Percentiles rank a stretch among this genome's conserved stretches.
phyloP scores from a whole-genome alignment of 2,113 vertebrate species.

The Bambusicola thoracicus region DNA sequence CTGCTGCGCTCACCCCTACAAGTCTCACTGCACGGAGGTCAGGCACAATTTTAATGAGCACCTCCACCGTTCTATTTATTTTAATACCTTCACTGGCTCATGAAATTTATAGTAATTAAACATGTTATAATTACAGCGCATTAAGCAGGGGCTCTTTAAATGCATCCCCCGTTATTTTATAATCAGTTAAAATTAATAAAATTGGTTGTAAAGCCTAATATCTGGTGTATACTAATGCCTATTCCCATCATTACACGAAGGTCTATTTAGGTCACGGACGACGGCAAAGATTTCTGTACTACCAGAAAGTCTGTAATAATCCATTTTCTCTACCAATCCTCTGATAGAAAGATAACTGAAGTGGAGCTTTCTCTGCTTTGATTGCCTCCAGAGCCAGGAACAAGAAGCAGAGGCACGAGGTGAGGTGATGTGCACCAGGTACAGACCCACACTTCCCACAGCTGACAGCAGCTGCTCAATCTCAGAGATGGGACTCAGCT shows the following conservation, averaged over 20 bases:
- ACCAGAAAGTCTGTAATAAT: constrained; percentile 10
- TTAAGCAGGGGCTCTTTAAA: constrained; percentile 58
- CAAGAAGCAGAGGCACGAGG: not conserved
- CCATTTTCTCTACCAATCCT: constrained; percentile 13
- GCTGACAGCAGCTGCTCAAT: not conserved
- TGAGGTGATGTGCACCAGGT: not conserved
- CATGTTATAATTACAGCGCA: constrained; percentile 58
- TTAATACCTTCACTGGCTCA: constrained; percentile 65
- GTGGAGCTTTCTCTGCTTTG: not conserved
- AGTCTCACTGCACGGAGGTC: constrained; percentile 23
- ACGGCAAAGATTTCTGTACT: not conserved
- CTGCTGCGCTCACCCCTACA: constrained; percentile 20
- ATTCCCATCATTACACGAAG: constrained; percentile 20
- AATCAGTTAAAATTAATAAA: constrained; percentile 74
- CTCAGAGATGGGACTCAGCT: not conserved
- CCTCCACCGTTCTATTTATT: constrained; percentile 55
- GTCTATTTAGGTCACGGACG: not conserved
- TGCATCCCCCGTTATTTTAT: constrained; percentile 51
- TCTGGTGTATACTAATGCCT: constrained; percentile 33
- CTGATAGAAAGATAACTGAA: not conserved
- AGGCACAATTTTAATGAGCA: constrained; percentile 68
- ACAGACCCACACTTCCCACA: not conserved
- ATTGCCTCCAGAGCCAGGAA: not conserved
- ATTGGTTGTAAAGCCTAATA: constrained; percentile 59
- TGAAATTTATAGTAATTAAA: constrained; percentile 67